phyloP scores from a whole-genome alignment of 2,888 invertebrate genomes.

The Amphipyra berbera region DNA sequence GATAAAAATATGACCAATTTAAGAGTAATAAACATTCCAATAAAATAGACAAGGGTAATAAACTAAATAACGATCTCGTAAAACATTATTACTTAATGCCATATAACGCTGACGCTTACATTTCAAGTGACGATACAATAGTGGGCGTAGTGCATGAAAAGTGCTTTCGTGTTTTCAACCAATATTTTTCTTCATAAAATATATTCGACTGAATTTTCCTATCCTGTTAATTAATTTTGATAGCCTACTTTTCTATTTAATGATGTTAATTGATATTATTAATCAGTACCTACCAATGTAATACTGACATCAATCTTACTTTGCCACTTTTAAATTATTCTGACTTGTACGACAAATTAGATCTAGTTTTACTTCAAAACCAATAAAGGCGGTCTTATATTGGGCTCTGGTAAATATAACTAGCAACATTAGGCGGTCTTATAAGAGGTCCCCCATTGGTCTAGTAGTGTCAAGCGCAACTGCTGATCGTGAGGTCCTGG shows the following conservation, averaged over 20 bases:
- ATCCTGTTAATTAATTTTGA: slow-evolving; percentile 22
- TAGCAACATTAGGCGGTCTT: too few relatives aligned
- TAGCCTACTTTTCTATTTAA: slow-evolving; percentile 8
- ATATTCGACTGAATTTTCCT: slow-evolving; percentile 10
- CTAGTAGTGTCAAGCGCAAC: too few relatives aligned
- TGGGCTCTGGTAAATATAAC: too few relatives aligned
- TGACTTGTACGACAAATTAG: too few relatives aligned
- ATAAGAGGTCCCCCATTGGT: too few relatives aligned
- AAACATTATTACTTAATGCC: slow-evolving; percentile 8
- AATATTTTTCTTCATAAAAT: slow-evolving; percentile 31
- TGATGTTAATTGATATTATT: slow-evolving; percentile 7
- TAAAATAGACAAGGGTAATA: slow-evolving; percentile 7
- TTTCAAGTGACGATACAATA: slow-evolving; percentile 5
- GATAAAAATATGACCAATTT: slow-evolving; percentile 12
- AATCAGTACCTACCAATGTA: not conserved
- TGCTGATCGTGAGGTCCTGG: too few relatives aligned
- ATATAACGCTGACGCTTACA: slow-evolving; percentile 28
- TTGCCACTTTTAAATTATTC: too few relatives aligned
- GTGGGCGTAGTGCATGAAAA: slow-evolving; percentile 14
- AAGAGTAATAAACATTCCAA: slow-evolving; percentile 20
- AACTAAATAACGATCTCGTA: slow-evolving; percentile 25
- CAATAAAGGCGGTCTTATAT: too few relatives aligned
- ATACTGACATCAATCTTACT: too few relatives aligned
- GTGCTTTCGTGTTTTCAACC: slow-evolving; percentile 52
- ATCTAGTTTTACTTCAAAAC: too few relatives aligned